A percentile compares a stretch with the other conserved stretches of the same genome.
phyloP scores from a whole-genome alignment of 2,113 vertebrate genomes.

The Myrmecophaga tridactyla region DNA sequence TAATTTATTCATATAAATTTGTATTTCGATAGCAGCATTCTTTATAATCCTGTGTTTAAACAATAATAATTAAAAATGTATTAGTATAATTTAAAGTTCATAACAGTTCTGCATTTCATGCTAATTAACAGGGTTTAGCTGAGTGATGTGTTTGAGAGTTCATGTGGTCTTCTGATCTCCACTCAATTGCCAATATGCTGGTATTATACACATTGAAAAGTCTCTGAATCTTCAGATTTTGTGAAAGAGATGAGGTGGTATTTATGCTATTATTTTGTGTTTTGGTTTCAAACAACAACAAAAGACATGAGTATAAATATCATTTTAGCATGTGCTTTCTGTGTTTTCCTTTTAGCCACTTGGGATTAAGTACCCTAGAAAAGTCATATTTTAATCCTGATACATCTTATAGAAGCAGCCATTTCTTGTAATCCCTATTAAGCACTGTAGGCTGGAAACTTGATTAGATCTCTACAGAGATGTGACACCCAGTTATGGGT shows the following conservation, averaged over 20 bases:
- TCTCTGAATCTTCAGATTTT: background rate
- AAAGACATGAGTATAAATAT: background rate
- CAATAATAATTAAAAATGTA: background rate
- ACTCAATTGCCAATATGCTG: background rate
- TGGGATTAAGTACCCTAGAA: too few species aligned
- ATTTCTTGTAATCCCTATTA: too few species aligned
- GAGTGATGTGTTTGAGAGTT: background rate
- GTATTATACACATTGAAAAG: background rate
- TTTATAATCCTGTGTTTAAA: background rate
- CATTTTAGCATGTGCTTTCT: background rate
- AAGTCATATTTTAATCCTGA: too few species aligned
- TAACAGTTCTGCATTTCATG: background rate
- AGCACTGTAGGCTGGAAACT: too few species aligned
- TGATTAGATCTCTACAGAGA: too few species aligned
- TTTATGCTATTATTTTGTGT: background rate
- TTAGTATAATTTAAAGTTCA: background rate
- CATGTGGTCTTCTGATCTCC: background rate
- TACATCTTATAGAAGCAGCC: too few species aligned
- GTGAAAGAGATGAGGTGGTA: background rate
- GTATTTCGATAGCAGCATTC: background rate
- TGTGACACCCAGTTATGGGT: too few species aligned
- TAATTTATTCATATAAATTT: slow-evolving; percentile 8
- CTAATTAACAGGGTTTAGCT: background rate
- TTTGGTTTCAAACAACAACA: background rate
- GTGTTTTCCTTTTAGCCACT: too few species aligned